Conservation (phyloP, 2,888 invertebrate species). For the Ferdinandea cuprea region DNA sequence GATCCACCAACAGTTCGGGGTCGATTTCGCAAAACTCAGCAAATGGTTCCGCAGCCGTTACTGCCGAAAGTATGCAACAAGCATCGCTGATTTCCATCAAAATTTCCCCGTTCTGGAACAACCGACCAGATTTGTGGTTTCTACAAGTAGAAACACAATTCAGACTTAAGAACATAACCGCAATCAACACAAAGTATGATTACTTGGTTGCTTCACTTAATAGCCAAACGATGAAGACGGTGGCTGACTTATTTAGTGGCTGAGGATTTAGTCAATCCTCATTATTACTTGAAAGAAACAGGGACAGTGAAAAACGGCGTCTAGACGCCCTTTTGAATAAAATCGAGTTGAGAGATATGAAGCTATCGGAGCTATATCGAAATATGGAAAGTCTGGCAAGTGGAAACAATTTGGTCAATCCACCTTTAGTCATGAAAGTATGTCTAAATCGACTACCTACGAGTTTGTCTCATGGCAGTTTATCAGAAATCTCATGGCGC, state of each 20-base stretch:
- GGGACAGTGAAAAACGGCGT: neutral
- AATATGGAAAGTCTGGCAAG: neutral
- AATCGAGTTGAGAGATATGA: neutral
- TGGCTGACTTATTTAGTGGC: no score
- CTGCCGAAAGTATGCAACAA: no score
- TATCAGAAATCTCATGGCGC: no score
- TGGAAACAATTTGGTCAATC: no score
- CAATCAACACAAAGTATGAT: constrained; percentile 23
- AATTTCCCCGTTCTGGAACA: neutral
- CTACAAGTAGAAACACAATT: constrained; percentile 33
- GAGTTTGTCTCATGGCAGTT: no score
- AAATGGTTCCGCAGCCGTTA: no score
- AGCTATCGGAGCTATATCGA: neutral
- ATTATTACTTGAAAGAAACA: no score
- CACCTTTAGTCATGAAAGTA: no score
- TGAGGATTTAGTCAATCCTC: no score
- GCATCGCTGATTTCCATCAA: neutral
- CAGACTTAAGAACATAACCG: neutral
- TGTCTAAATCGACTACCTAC: no score
- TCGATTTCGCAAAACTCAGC: no score
- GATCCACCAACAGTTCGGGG: no score
- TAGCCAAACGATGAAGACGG: constrained; percentile 17
- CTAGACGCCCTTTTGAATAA: neutral
- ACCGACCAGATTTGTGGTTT: neutral
- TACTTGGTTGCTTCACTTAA: constrained; percentile 18